These are phyloP conservation scores for Prionailurus bengalensis DNA, from an alignment of 2,113 vertebrate species.

Conservation along the genomic window DNA sequence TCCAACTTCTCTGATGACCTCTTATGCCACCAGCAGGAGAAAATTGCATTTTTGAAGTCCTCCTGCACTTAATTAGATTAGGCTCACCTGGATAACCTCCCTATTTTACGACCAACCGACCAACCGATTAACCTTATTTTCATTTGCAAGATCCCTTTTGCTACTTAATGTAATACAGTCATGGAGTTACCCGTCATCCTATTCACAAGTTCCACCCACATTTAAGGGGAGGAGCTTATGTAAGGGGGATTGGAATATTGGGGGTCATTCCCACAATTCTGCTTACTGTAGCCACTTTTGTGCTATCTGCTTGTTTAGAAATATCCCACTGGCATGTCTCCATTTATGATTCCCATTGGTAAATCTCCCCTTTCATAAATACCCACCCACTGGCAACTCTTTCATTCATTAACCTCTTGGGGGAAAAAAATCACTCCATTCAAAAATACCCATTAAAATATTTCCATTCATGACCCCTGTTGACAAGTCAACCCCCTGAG, in stretches of 20 bases:
- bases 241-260: background rate
- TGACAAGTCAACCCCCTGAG: background rate
- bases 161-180: background rate
- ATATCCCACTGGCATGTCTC: background rate
- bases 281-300: background rate
- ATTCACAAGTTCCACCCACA: background rate
- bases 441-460: slow-evolving; percentile 15
- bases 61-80: background rate
- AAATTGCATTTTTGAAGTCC: background rate
- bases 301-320: background rate
- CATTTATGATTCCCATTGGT: background rate
- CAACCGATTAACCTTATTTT: slow-evolving; percentile 14
- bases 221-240: background rate
- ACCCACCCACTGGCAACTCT: background rate
- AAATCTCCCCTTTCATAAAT: slow-evolving; percentile 21
- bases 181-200: background rate
- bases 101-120: background rate
- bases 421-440: background rate
- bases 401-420: background rate
- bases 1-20: background rate
- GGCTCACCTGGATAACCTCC: background rate
- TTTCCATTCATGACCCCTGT: background rate
- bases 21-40: background rate
- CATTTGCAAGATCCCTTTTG: background rate
- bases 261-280: background rate